Evolutionary conservation across 2,113 vertebrate genomes (phyloP).

Genomic region (Probosciger aterrimus): DNA sequence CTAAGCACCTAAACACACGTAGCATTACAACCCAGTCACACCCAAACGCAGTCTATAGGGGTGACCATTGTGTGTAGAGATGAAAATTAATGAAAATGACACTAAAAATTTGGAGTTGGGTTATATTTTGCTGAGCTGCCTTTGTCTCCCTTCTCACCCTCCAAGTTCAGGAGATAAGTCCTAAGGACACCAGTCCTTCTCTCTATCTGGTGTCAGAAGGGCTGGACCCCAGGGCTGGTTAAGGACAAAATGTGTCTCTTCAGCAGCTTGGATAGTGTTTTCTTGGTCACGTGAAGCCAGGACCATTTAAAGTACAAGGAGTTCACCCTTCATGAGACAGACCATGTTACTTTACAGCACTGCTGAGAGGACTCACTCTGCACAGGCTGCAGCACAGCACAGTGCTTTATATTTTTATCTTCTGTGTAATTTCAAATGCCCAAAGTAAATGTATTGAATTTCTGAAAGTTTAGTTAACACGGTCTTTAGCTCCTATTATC

Average conservation of each 20-base stretch:
- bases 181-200: not conserved
- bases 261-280: not conserved
- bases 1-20: not conserved
- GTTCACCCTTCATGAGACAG: not conserved
- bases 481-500: not conserved
- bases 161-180: not conserved
- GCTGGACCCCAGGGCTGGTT: not conserved
- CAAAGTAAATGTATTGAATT: not conserved
- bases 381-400: rapidly evolving
- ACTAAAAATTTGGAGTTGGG: not conserved
- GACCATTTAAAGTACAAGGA: not conserved
- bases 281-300: not conserved
- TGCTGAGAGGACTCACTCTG: not conserved
- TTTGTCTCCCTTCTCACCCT: not conserved
- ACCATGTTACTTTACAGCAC: not conserved
- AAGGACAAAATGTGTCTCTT: rapidly evolving
- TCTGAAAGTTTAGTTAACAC: not conserved
- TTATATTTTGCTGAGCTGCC: not conserved
- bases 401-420: not conserved
- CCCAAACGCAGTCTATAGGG: not conserved
- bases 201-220: not conserved
- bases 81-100: not conserved
- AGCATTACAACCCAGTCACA: not conserved
- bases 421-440: not conserved
- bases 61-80: too few relatives aligned